These are phyloP conservation scores for Luperina nickerlii DNA, from an alignment of 2,888 invertebrate genomes.

Conservation along the genomic window DNA sequence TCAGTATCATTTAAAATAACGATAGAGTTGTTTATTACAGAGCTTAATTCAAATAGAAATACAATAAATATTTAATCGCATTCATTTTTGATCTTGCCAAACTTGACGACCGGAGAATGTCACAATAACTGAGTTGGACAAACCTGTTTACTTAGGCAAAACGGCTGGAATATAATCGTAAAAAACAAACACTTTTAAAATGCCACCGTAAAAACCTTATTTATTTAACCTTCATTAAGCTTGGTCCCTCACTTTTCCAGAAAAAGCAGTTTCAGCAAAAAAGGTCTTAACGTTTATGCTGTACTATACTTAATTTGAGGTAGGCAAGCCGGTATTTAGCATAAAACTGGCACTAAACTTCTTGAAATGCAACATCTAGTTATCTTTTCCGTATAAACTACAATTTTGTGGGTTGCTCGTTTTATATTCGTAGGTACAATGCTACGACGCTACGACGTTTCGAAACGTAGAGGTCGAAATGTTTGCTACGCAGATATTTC, in stretches of 20 bases:
- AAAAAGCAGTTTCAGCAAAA: conserved; percentile 46
- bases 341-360: conserved; percentile 38
- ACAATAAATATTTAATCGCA: background rate
- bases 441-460: background rate
- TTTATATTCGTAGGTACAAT: background rate
- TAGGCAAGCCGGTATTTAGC: conserved; percentile 22
- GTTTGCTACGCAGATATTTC: conserved; percentile 24
- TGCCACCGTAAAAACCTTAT: conserved; percentile 17
- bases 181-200: conserved; percentile 14
- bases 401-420: conserved; percentile 3
- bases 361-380: conserved; percentile 20
- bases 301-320: conserved; percentile 32
- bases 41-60: background rate
- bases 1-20: background rate
- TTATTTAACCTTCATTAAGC: conserved; percentile 39
- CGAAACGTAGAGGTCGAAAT: conserved; percentile 9
- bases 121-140: background rate
- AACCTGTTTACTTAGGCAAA: conserved; percentile 3
- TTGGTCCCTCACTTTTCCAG: conserved; percentile 14
- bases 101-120: background rate
- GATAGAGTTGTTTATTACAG: background rate
- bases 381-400: background rate
- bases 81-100: conserved; percentile 1
- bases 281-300: conserved; percentile 42
- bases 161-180: background rate